phyloP scores from a whole-genome alignment of 2,888 invertebrate species.

The Drosophila lacicola region DNA sequence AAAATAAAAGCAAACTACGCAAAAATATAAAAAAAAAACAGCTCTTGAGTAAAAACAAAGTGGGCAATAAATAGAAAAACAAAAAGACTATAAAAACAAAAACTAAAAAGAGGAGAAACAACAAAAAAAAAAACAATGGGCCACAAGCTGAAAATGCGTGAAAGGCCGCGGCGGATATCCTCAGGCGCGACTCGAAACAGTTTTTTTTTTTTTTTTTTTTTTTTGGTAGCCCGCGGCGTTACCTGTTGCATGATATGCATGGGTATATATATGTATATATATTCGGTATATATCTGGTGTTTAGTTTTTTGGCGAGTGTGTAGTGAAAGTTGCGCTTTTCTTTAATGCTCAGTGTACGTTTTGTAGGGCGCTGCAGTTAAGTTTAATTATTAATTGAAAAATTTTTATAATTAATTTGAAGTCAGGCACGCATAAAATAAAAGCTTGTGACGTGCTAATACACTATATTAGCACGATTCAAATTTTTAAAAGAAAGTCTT shows the following conservation, averaged over 20 bases:
- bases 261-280: background rate
- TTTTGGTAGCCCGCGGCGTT: constrained; percentile 33
- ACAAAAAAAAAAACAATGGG: constrained; percentile 29
- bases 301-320: constrained; percentile 23
- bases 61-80: constrained; percentile 58
- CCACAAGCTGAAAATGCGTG: constrained; percentile 41
- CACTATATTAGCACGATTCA: background rate
- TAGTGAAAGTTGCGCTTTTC: constrained; percentile 64
- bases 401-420: constrained; percentile 38
- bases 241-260: constrained; percentile 54
- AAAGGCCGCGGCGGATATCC: constrained; percentile 64
- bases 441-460: background rate
- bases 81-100: constrained; percentile 50
- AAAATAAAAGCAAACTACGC: constrained; percentile 46
- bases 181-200: constrained; percentile 30
- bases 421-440: constrained; percentile 49
- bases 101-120: constrained; percentile 5
- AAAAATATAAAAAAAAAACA: constrained; percentile 32
- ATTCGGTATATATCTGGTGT: background rate
- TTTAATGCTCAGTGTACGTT: constrained; percentile 11
- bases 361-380: constrained; percentile 42
- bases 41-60: constrained; percentile 50
- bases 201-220: constrained; percentile 20
- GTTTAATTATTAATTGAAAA: constrained; percentile 48
- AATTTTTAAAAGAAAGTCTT: too few species aligned